Conservation (phyloP, 2,797 vertebrate species). For the Urosaurus nigricauda region DNA sequence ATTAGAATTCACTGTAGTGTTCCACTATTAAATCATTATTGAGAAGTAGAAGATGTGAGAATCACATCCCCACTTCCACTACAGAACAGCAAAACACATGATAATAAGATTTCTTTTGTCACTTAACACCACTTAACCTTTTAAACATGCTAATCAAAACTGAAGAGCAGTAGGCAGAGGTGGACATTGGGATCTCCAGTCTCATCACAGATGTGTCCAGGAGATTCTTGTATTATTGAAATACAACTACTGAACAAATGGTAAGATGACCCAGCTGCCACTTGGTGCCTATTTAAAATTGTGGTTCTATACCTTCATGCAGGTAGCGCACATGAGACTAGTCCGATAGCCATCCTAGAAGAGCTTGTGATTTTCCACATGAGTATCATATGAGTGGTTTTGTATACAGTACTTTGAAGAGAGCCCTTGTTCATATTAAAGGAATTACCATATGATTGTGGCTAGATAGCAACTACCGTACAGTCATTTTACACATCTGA, state of each 20-base stretch:
- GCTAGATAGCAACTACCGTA: not conserved
- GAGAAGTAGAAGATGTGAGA: not conserved
- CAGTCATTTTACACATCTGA: not conserved
- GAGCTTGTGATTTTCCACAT: not conserved
- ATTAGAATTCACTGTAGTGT: constrained; percentile 24
- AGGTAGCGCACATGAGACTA: not conserved
- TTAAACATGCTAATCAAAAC: not conserved
- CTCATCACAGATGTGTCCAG: not conserved
- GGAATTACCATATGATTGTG: not conserved
- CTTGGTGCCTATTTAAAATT: not conserved
- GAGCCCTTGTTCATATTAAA: not conserved
- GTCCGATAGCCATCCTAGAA: not conserved
- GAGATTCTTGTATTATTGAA: not conserved
- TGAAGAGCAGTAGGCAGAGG: constrained; percentile 3
- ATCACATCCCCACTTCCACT: not conserved
- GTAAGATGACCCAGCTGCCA: not conserved
- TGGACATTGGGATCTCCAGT: not conserved
- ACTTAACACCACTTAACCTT: constrained; percentile 27
- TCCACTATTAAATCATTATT: constrained; percentile 15
- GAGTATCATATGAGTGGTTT: too few species aligned
- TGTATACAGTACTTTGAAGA: too few species aligned
- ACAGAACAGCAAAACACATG: not conserved
- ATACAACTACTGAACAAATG: not conserved
- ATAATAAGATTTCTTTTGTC: not conserved
- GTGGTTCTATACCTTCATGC: not conserved